Base-by-base conservation (phyloP, 2,113 vertebrate species). In the Tupaia chinensis region DNA sequence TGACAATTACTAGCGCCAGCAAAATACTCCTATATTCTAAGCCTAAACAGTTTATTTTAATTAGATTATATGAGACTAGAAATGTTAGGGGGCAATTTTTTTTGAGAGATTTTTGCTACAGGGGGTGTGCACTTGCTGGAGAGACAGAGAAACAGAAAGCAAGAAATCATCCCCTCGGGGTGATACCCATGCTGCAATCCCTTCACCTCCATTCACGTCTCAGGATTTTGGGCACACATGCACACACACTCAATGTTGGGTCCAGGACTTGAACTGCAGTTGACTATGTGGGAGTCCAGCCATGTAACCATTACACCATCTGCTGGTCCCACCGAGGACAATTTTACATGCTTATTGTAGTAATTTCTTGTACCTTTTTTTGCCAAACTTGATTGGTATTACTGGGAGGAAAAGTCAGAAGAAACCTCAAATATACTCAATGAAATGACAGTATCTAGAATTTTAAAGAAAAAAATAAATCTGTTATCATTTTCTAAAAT, bases 371-470 rank as follows among this genome's bases (percentile, higher is more conserved):
- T 69, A 54, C 10, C 93, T 90, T 85, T 96, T 96, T 7, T 7
- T 73, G 0, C 5, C 17, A 4, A 74, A 61, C 13, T 95, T 56
- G 72, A 61, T 83, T 87, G 34, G 78, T 81, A 85, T 70, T 91
- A 63, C 15, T 70, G 4, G 61, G 73, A 83, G 61, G 73, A 83
- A 60, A 70, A 10, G 6, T 80, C 4, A 61, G 90, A 87, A 80
- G 2, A 54, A 90, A 1, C 2, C 90, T 94, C 15, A 73, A 91
- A 68, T 27, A 72, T n/a, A 29, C 2, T 79, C 13, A 85, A 63
- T 61, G 80, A 94, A 91, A 53, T 80, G 0, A 87, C 56, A 84
- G 91, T 94, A 16, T 96, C 74, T 70, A 58, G 7, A 96, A 95
- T 92, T 93, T 58, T 70, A 91, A 34, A 68, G 22, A 77, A 76